Percentiles rank a stretch among this genome's conserved stretches.
phyloP scores from a whole-genome alignment of 2,113 vertebrate species.

The Aphyosemion australe region DNA sequence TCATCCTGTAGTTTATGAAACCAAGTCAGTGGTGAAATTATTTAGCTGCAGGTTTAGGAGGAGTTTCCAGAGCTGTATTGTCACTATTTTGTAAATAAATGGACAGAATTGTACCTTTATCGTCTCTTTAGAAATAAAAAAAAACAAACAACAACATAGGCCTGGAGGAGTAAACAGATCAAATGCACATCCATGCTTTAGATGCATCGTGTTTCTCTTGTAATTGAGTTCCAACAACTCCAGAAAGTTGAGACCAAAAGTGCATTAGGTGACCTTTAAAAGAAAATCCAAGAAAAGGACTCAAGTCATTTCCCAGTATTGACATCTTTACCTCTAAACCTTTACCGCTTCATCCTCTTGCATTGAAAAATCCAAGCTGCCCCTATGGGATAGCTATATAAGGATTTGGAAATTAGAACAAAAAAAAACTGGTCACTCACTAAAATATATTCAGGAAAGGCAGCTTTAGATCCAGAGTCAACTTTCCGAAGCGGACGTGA shows the following conservation, averaged over 20 bases:
- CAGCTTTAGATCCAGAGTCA: conserved; percentile 12
- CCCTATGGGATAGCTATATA: background rate
- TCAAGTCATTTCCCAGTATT: conserved; percentile 2
- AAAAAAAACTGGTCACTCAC: conserved; percentile 9
- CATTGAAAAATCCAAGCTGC: background rate
- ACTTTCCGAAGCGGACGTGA: conserved; percentile 46
- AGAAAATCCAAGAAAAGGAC: background rate
- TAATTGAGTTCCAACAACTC: background rate
- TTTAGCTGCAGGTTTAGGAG: background rate
- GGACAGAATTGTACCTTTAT: background rate
- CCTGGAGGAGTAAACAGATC: too few relatives aligned
- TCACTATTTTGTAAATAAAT: background rate
- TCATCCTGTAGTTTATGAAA: background rate
- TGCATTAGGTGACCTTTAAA: background rate
- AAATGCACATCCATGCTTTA: background rate
- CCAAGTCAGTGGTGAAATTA: background rate
- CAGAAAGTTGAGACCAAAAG: conserved; percentile 6
- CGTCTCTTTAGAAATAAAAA: background rate
- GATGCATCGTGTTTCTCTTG: background rate
- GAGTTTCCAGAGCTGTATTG: background rate
- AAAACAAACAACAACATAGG: background rate
- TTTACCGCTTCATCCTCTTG: conserved; percentile 5
- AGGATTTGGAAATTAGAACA: background rate
- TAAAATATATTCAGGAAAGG: conserved; percentile 22
- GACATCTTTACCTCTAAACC: background rate